Conservation (phyloP, 2,797 vertebrate genomes). For the Malacoraja senta region DNA sequence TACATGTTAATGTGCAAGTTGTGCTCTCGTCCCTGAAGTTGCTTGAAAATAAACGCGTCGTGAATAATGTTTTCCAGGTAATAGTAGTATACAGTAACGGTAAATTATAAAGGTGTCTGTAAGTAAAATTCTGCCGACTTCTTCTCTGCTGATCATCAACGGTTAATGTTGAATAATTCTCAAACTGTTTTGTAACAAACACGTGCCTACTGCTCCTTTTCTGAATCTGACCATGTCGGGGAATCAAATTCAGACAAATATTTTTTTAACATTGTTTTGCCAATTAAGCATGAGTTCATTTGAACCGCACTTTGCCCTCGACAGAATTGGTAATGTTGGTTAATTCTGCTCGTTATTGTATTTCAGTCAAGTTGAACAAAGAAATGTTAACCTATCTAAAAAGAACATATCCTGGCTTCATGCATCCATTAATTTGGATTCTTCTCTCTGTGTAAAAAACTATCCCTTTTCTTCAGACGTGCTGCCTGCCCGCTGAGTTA, state of each 20-base stretch:
- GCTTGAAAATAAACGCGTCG: neutral
- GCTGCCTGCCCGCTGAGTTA: no score
- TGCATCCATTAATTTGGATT: neutral
- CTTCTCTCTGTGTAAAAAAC: neutral
- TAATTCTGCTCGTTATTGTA: neutral
- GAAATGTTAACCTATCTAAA: neutral
- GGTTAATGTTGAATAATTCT: neutral
- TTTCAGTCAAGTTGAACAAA: slow-evolving; percentile 44
- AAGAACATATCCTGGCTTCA: neutral
- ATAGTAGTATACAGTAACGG: neutral
- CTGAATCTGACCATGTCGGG: neutral
- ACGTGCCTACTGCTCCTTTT: neutral
- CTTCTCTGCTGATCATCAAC: no score
- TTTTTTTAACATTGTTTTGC: neutral
- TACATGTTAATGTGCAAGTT: neutral
- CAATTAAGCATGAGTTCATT: neutral
- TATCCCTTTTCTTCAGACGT: no score
- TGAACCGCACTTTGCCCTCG: neutral
- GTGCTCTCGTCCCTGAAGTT: neutral
- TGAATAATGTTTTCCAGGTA: neutral
- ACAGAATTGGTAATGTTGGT: neutral
- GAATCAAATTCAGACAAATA: neutral
- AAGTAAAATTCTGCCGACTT: neutral
- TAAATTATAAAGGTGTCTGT: neutral
- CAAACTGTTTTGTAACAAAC: neutral